Evolutionary conservation across 2,888 invertebrate genomes (phyloP), one percentile per base, ranked within the genome.

Genomic region (Tachystola acroxantha): DNA sequence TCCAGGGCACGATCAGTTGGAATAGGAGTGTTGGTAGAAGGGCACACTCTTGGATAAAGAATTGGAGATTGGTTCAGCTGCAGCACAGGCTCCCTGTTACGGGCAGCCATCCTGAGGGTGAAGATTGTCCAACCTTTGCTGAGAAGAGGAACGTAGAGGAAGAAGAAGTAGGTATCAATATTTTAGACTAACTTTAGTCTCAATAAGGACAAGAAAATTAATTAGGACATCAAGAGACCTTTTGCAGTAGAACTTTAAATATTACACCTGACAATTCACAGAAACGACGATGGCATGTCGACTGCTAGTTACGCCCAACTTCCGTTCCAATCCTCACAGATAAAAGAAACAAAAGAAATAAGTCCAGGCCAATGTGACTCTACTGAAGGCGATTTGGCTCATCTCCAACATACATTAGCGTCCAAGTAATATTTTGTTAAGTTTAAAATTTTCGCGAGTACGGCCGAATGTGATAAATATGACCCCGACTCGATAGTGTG

Each of bases 391-490:
- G 59, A 72, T 70, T 76, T 80, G 80, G 79, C 73, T 26, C 9
- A 28, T 14, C 36, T 55, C 80, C 81, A 81, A 66, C 41, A 32
- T 39, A 60, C 71, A 78, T 77, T 76, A 75, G 63, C 62, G 63
- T 58, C 58, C 57, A 52, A 56, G 58, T 62, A 59, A 72, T 75
- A 74, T 73, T 70, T 70, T 53, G 63, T 59, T 64, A 68, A 67
- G 60, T 71, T 72, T 64, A 59, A 72, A 76, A 72, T 62, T 65
- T 64, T 59, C 44, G 42, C 50, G 43, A 56, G 48, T 54, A 49
- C 48, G 43, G 34, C 33, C 41, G 45, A 53, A 57, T 36, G 49
- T 54, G 53, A 63, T 63, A 64, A 68, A 65, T 64, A 62, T 45
- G 39, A 42, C 22, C 32, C 7, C 13, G 22, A 32, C 41, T 41